These are phyloP conservation scores for Ariolimax columbianus DNA, from an alignment of 2,888 invertebrate genomes.

Conservation along the genomic window DNA sequence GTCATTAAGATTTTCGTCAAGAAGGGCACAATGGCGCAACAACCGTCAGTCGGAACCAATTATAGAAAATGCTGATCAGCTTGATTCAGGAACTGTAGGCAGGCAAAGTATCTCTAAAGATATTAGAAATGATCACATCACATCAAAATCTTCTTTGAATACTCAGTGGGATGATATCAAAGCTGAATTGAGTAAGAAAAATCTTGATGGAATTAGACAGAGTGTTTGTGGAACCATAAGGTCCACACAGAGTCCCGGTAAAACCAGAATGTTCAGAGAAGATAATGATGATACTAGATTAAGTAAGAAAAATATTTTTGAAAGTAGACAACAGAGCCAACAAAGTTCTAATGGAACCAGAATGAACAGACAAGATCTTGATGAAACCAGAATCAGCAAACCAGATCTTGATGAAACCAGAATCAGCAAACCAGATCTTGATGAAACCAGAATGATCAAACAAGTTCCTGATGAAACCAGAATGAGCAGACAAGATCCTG, in stretches of 20 bases:
- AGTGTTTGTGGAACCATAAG: background rate
- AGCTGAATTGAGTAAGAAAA: background rate
- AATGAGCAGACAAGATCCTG: background rate
- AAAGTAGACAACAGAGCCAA: background rate
- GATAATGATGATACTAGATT: background rate
- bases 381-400: background rate
- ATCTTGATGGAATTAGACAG: background rate
- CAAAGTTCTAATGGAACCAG: background rate
- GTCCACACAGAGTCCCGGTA: background rate
- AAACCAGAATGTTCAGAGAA: no score
- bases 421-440: background rate
- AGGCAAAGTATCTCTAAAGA: constrained; percentile 1
- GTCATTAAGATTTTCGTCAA: background rate
- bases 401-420: background rate
- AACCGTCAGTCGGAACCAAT: background rate
- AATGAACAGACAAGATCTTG: background rate
- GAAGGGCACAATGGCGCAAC: background rate
- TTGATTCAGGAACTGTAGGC: background rate
- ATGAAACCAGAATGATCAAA: background rate
- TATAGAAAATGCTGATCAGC: background rate
- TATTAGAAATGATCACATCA: no score
- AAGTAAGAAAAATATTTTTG: no score
- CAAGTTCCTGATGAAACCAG: background rate
- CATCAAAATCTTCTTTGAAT: background rate
- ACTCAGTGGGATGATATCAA: background rate